Percentiles rank a stretch among this genome's conserved stretches.
Conservation (phyloP, 1,140 invertebrate genomes). For the Melanaphis sacchari region DNA sequence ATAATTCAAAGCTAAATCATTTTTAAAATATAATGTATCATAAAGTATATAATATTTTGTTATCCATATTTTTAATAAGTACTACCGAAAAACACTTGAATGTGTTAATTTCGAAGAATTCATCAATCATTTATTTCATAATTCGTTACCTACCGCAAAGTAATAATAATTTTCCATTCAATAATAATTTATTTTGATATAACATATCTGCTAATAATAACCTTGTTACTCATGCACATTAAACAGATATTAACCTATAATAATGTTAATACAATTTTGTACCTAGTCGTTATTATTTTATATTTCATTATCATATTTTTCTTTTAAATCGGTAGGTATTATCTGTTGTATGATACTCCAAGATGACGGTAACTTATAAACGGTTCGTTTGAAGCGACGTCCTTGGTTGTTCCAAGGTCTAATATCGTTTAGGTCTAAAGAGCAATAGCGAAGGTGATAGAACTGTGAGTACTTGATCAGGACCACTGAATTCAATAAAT, state of each 20-base stretch:
- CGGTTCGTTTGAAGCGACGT: not conserved
- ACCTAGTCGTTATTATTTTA: not conserved
- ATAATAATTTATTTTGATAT: conserved; percentile 24
- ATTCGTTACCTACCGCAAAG: not conserved
- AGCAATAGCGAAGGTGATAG: conserved; percentile 35
- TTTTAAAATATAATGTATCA: not conserved
- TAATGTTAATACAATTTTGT: conserved; percentile 8
- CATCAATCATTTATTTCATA: not conserved
- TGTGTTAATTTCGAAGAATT: not conserved
- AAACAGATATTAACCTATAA: not conserved
- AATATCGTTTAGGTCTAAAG: conserved; percentile 39
- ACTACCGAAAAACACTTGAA: not conserved
- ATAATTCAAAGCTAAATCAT: not conserved
- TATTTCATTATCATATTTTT: not conserved
- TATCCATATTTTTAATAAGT: not conserved
- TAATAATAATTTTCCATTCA: conserved; percentile 24
- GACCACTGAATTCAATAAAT: not conserved
- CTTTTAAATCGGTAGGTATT: not conserved
- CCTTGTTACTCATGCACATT: not conserved
- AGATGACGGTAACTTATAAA: not conserved
- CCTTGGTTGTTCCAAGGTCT: conserved; percentile 28
- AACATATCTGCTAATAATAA: not conserved
- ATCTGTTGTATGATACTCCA: not conserved
- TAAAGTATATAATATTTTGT: not conserved
- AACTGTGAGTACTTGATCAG: conserved; percentile 16